A percentile compares a stretch with the other conserved stretches of the same genome.
phyloP scores from a whole-genome alignment of 2,797 vertebrate species.

The Gymnothorax reevesii region DNA sequence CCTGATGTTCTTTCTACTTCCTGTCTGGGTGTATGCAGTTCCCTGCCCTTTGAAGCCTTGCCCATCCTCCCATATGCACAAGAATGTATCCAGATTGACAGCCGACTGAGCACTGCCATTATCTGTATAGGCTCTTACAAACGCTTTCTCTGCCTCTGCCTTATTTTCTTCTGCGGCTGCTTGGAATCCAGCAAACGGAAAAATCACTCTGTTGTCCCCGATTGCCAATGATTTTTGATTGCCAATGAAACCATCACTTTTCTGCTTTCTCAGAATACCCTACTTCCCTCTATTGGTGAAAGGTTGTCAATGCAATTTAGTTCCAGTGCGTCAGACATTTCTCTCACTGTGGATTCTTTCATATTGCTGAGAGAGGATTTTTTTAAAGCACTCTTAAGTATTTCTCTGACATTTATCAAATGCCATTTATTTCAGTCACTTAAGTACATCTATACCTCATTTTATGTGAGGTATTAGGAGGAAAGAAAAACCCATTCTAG shows the following conservation, averaged over 20 bases:
- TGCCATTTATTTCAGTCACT: neutral
- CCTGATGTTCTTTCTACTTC: neutral
- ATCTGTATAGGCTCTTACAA: neutral
- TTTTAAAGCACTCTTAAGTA: neutral
- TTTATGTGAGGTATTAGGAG: neutral
- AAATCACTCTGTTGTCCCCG: neutral
- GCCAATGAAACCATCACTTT: neutral
- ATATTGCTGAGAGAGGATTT: neutral
- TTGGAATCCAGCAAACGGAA: neutral
- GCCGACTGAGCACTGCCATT: neutral
- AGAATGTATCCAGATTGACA: neutral
- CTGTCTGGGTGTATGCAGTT: neutral
- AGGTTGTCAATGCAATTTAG: constrained; percentile 61
- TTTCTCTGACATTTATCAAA: neutral
- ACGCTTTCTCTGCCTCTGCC: neutral
- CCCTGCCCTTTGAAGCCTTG: neutral
- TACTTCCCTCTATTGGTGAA: constrained; percentile 71
- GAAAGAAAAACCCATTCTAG: neutral
- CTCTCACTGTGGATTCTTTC: neutral
- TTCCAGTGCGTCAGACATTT: constrained; percentile 39
- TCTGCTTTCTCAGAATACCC: constrained; percentile 53
- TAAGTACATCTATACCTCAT: neutral
- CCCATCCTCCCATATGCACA: neutral
- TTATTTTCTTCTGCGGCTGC: neutral
- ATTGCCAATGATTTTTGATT: neutral